Percentiles rank a stretch among this genome's conserved stretches.
Conservation (phyloP, 2,797 vertebrate species). For the Yasuhikotakia modesta region DNA sequence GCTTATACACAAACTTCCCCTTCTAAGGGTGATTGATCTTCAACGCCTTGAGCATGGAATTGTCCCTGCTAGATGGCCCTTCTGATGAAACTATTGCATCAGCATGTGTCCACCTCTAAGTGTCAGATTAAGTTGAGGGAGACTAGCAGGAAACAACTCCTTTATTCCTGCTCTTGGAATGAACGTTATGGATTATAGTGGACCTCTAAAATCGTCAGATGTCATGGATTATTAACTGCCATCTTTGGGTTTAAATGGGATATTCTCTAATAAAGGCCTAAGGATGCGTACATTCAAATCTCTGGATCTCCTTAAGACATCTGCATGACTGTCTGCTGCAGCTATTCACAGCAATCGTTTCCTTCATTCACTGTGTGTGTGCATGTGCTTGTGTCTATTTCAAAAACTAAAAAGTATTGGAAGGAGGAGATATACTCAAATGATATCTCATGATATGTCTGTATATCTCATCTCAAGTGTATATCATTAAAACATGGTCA, state of each 20-base stretch:
- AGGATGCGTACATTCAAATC: constrained; percentile 13
- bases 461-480: too few species aligned
- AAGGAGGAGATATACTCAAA: background rate
- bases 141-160: background rate
- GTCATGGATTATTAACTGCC: constrained; percentile 29
- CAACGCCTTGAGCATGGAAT: constrained; percentile 14
- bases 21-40: constrained; percentile 3
- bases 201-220: background rate
- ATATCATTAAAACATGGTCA: background rate
- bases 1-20: constrained; percentile 20
- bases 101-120: constrained; percentile 18
- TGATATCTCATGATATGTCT: background rate
- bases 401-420: constrained; percentile 8
- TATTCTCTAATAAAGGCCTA: constrained; percentile 25
- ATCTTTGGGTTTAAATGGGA: constrained; percentile 14
- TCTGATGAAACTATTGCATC: constrained; percentile 12
- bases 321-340: constrained; percentile 46
- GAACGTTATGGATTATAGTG: constrained; percentile 36
- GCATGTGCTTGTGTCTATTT: constrained; percentile 31
- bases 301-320: constrained; percentile 36
- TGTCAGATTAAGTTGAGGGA: constrained; percentile 7
- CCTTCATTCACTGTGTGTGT: constrained; percentile 44
- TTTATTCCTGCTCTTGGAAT: constrained; percentile 14
- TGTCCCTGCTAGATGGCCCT: background rate
- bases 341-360: constrained; percentile 56